These are phyloP conservation scores for Onychostoma macrolepis DNA, from an alignment of 2,113 vertebrate genomes.

Conservation along the genomic window DNA sequence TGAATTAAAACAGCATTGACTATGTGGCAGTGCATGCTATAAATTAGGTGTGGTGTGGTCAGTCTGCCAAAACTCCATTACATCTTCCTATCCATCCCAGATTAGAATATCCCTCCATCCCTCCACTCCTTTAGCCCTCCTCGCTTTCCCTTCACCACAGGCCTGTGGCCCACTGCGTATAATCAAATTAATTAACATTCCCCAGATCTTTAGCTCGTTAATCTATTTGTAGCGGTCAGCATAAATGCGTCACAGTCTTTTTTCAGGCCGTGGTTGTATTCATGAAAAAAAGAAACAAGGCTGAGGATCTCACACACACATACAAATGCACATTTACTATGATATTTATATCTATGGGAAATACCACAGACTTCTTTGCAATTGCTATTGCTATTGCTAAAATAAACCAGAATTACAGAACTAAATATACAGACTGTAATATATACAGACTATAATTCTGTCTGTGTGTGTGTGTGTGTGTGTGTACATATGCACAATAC, in stretches of 20 bases:
- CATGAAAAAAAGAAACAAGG: slow-evolving; percentile 41
- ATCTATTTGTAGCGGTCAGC: slow-evolving; percentile 71
- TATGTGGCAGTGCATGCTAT: slow-evolving; percentile 81
- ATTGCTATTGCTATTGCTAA: background rate
- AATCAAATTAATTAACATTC: slow-evolving; percentile 83
- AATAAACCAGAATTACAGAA: background rate
- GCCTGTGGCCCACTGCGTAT: slow-evolving; percentile 56
- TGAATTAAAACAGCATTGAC: slow-evolving; percentile 86
- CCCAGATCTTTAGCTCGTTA: slow-evolving; percentile 75
- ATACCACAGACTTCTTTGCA: background rate
- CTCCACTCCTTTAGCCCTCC: slow-evolving; percentile 44
- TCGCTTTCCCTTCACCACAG: slow-evolving; percentile 51
- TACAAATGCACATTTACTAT: background rate
- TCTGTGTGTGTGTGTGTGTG: too few relatives aligned
- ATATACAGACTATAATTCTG: too few relatives aligned
- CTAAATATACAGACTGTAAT: background rate
- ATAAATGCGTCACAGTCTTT: slow-evolving; percentile 52
- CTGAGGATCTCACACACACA: background rate
- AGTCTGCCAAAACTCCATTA: slow-evolving; percentile 73
- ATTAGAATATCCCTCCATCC: slow-evolving; percentile 67
- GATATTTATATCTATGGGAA: background rate
- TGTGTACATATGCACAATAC: too few relatives aligned
- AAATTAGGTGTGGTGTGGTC: slow-evolving; percentile 78
- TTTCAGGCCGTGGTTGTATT: slow-evolving; percentile 47
- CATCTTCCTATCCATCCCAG: slow-evolving; percentile 70